These are phyloP conservation scores for Papilio gigon DNA, from an alignment of 2,888 invertebrate genomes.

Conservation along the genomic window DNA sequence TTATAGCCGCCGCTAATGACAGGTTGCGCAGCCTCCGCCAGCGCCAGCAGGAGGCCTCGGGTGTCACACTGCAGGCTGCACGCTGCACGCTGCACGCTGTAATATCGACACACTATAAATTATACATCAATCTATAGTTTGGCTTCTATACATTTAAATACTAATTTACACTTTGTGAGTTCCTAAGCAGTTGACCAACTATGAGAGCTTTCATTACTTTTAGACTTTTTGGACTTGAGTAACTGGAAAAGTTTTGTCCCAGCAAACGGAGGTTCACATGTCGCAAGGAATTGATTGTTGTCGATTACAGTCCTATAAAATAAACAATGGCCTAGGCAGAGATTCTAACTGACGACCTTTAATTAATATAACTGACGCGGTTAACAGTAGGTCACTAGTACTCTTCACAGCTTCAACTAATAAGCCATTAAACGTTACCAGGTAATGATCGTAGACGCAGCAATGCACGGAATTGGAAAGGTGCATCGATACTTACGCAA, in stretches of 20 bases:
- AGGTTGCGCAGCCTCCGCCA: constrained; percentile 11
- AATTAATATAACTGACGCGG: too few relatives aligned
- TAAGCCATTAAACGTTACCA: not conserved
- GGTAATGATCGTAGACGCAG: not conserved
- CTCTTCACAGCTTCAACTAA: not conserved
- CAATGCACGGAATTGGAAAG: constrained; percentile 13
- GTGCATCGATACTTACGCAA: constrained; percentile 30
- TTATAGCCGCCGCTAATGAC: constrained; percentile 9
- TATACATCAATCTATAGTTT: not conserved
- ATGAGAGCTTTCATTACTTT: too few relatives aligned
- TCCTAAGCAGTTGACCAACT: too few relatives aligned
- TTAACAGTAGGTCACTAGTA: not conserved
- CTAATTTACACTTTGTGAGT: not conserved
- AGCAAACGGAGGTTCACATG: too few relatives aligned
- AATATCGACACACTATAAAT: constrained; percentile 10
- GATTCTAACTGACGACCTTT: too few relatives aligned
- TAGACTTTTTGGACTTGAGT: not conserved
- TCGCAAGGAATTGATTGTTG: too few relatives aligned
- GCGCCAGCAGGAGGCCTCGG: not conserved
- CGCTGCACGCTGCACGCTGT: not conserved
- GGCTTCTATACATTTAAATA: not conserved
- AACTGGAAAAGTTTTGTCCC: too few relatives aligned
- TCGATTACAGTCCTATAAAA: too few relatives aligned
- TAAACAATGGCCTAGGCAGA: too few relatives aligned
- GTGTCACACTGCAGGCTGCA: not conserved